Conservation (phyloP, 2,888 invertebrate genomes). For the Drosophila longiperda region DNA sequence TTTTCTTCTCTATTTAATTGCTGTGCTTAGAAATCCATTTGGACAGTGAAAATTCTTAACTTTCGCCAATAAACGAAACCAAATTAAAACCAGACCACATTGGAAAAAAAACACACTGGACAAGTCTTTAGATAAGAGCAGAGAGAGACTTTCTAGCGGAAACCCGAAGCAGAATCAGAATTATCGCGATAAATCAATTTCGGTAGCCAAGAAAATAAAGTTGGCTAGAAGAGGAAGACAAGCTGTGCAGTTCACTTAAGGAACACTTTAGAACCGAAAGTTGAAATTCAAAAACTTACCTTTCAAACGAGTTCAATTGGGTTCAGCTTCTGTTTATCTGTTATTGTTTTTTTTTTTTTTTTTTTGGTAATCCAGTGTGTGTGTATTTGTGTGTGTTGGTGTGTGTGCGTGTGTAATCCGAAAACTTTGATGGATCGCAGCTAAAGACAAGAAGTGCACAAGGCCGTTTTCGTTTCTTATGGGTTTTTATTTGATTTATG, state of each 20-base stretch:
- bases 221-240: constrained; percentile 27
- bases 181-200: constrained; percentile 61
- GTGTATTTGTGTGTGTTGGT: constrained; percentile 21
- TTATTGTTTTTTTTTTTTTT: neutral
- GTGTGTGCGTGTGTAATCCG: constrained; percentile 55
- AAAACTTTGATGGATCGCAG: constrained; percentile 61
- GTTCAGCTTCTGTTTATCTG: constrained; percentile 26
- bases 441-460: constrained; percentile 41
- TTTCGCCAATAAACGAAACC: constrained; percentile 60
- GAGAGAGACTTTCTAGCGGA: constrained; percentile 56
- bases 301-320: constrained; percentile 42
- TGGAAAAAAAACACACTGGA: constrained; percentile 4
- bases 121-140: constrained; percentile 34
- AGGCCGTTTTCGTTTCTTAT: constrained; percentile 57
- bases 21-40: constrained; percentile 26
- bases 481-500: constrained; percentile 14
- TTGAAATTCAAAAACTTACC: constrained; percentile 49
- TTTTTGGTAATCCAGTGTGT: constrained; percentile 47
- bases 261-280: constrained; percentile 30
- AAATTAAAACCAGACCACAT: constrained; percentile 47
- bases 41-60: constrained; percentile 68
- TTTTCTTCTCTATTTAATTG: neutral
- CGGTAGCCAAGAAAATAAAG: constrained; percentile 28
- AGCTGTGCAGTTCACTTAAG: constrained; percentile 26
- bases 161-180: constrained; percentile 32